Percentiles rank a stretch among this genome's conserved stretches.
Conservation (phyloP, 2,113 vertebrate species). For the Gymnobelideus leadbeateri region DNA sequence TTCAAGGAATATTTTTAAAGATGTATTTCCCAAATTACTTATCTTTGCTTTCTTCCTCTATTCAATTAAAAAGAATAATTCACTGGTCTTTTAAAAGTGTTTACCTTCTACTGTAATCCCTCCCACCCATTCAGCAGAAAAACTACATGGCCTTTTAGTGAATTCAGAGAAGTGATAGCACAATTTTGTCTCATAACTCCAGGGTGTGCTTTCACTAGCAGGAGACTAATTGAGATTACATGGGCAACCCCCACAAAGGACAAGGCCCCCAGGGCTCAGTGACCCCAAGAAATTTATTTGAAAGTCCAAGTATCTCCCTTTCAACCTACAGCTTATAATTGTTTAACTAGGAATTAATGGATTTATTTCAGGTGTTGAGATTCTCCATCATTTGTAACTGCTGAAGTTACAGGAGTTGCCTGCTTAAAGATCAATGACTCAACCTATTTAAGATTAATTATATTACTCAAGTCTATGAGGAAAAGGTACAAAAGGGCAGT, state of each 20-base stretch:
- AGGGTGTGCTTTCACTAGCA: neutral
- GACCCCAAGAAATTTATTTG: neutral
- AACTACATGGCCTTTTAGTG: neutral
- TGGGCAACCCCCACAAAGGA: neutral
- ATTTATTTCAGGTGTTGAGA: neutral
- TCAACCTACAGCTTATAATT: neutral
- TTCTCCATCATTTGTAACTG: neutral
- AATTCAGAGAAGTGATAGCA: fast-evolving
- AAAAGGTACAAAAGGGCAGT: neutral
- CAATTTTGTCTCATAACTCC: neutral
- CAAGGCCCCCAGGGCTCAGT: neutral
- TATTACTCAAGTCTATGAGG: neutral
- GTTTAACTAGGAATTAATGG: neutral
- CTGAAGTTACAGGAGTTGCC: too few species aligned
- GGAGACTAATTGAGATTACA: neutral
- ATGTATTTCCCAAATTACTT: fast-evolving
- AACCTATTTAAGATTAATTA: neutral
- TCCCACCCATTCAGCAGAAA: neutral
- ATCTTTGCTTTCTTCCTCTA: neutral
- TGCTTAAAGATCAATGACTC: neutral
- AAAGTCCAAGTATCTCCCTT: neutral
- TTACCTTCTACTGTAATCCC: neutral
- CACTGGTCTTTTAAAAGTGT: neutral
- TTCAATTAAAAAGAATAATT: neutral
- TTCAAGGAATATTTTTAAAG: neutral